A percentile compares a stretch with the other conserved stretches of the same genome.
These are phyloP conservation scores for Microctenopoma lineatum DNA, from an alignment of 2,797 vertebrate genomes.

Conservation along the genomic window DNA sequence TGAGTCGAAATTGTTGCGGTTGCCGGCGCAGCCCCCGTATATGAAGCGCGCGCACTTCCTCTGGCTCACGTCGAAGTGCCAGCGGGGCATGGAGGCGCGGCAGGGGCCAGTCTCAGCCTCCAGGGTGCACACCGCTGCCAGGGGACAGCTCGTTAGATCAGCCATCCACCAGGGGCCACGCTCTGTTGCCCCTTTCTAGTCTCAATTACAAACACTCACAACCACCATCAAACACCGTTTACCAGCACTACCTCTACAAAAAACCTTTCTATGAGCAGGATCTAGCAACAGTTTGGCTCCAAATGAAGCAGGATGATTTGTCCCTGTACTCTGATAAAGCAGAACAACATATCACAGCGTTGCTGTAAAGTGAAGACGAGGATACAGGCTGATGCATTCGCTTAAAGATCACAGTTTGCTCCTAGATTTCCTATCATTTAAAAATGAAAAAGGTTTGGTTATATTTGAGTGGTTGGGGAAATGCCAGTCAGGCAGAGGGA, in stretches of 20 bases:
- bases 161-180: constrained; percentile 62
- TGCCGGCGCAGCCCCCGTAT: constrained; percentile 98
- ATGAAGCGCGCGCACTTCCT: constrained; percentile 94
- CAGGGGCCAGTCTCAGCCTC: constrained; percentile 96
- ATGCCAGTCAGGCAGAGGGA: constrained; percentile 10
- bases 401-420: constrained; percentile 42
- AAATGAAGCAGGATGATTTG: constrained; percentile 12
- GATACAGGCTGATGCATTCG: constrained; percentile 36
- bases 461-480: constrained; percentile 37
- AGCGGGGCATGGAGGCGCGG: constrained; percentile 94
- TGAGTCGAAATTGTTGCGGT: constrained; percentile 99
- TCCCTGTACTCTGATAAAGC: constrained; percentile 12
- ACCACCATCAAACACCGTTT: constrained; percentile 1
- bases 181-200: constrained; percentile 22
- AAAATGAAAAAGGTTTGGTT: constrained; percentile 44
- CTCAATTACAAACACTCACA: constrained; percentile 21
- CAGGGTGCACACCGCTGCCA: constrained; percentile 97
- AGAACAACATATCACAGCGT: constrained; percentile 28
- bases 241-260: not conserved
- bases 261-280: not conserved
- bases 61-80: constrained; percentile 94
- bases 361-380: constrained; percentile 21
- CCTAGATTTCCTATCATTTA: constrained; percentile 7
- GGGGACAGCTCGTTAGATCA: constrained; percentile 81
- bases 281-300: constrained; percentile 4